Conservation (phyloP, 2,113 vertebrate genomes). For the Ivindomyrus marchei region DNA sequence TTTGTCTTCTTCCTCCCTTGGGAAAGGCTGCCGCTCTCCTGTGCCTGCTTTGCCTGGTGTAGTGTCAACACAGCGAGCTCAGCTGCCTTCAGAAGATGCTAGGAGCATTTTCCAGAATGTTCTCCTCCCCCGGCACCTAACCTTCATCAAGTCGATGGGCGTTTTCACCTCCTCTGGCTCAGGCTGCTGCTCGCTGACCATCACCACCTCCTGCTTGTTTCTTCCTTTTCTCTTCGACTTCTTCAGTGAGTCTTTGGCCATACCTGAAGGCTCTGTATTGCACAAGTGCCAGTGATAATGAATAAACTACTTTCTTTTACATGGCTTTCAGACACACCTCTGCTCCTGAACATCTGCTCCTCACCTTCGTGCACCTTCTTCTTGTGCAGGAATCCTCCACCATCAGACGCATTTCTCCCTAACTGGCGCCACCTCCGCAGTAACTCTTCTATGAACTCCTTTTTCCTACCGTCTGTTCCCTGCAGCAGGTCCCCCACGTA, state of each 20-base stretch:
- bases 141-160: conserved; percentile 87
- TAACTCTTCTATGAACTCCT: conserved; percentile 78
- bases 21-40: conserved; percentile 61
- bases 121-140: conserved; percentile 39
- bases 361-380: conserved; percentile 49
- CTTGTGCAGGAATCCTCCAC: conserved; percentile 38
- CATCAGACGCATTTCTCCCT: background rate
- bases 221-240: conserved; percentile 84
- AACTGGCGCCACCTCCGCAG: conserved; percentile 68
- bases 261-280: conserved; percentile 55
- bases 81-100: background rate
- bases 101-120: background rate
- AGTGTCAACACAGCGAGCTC: background rate
- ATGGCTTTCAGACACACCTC: background rate
- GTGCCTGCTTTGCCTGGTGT: conserved; percentile 57
- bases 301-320: background rate
- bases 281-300: background rate
- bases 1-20: conserved; percentile 81
- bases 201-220: conserved; percentile 73
- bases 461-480: conserved; percentile 75
- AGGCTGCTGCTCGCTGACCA: conserved; percentile 49
- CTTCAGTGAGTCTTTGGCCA: conserved; percentile 68
- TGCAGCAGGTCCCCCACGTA: conserved; percentile 86
- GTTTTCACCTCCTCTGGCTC: conserved; percentile 77
- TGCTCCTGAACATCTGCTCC: background rate